Evolutionary conservation across 2,888 invertebrate genomes (phyloP), one percentile per base, ranked within the genome.

Genomic region (Holacanthella duospinosa): DNA sequence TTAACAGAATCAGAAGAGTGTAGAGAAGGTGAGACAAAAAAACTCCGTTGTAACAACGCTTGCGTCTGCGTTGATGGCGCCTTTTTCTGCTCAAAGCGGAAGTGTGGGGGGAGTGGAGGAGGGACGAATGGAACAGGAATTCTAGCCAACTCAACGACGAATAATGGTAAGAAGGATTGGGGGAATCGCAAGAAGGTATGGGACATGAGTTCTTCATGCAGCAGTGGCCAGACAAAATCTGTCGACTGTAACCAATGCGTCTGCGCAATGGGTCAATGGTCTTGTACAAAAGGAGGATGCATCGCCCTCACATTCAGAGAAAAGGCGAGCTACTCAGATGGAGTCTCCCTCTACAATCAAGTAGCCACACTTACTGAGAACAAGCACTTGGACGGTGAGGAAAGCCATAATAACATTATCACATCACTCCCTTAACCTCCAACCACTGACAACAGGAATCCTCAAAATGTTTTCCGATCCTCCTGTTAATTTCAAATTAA

Each of bases 81-180:
- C 69, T 76, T 2, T 73, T 74, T 68, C 44, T 70, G 70, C 48
- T 68, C 70, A 4, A 68, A 59, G 72, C 72, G n/a, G 71, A 75
- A 62, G 71, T 77, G 67, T 67, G 64, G 4, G 12, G 48, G 48
- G 4, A 21, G 48, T 4, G 4, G 16, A 16, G 6, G 16, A n/a
- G 4, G 4, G 19, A 48, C 4, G 48, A 48, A 48, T 21, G 16
- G n/a, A 21, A 16, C 48, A 48, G 48, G 4, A 21, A 4, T 21
- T 21, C 4, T 48, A 9, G 4, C 19, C 9, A 16, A 36, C 6
- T 21, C 48, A 9, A 48, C 21, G 4, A 9, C 48, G n/a, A 16
- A 6, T 16, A 36, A 36, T 36, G 9, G 16, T 12, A 48, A 48
- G 48, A 48, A 21, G 12, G 21, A 21, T 16, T 48, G 48, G 48